Conservation (phyloP, 64 coral and sea anemone genomes). For the Anthopleura sola region DNA sequence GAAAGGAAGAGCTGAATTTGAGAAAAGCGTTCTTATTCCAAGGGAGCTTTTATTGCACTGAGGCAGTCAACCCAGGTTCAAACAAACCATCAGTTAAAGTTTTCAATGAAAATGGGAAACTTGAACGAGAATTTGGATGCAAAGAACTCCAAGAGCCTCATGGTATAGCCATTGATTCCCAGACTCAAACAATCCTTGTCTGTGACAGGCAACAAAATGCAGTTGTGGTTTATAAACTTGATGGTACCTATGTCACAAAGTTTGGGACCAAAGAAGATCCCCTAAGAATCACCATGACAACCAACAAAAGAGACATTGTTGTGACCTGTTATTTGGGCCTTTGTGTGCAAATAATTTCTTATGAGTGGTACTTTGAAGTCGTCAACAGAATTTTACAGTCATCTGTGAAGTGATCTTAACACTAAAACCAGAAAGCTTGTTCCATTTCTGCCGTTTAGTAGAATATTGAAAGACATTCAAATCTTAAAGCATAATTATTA, state of each 20-base stretch:
- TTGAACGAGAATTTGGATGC: neutral
- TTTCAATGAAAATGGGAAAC: conserved; percentile 5
- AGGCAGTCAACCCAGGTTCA: neutral
- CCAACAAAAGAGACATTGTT: neutral
- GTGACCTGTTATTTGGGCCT: neutral
- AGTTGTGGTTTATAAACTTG: neutral
- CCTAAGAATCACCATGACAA: neutral
- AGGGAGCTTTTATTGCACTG: neutral
- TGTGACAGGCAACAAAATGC: conserved; percentile 8
- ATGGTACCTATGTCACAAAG: neutral
- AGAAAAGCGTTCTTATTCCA: neutral
- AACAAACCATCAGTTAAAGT: neutral
- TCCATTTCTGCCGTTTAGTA: no score
- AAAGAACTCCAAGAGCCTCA: neutral
- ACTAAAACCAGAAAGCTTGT: no score
- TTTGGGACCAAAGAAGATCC: conserved; percentile 10
- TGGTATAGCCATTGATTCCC: neutral
- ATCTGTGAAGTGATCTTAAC: neutral
- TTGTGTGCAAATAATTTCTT: neutral
- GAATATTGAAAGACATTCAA: no score
- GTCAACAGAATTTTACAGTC: neutral
- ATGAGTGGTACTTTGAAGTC: neutral
- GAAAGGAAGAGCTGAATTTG: neutral
- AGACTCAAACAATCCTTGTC: neutral
- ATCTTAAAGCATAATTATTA: no score